Evolutionary conservation across 2,797 vertebrate genomes (phyloP).

Genomic region (Macropus fuliginosus): DNA sequence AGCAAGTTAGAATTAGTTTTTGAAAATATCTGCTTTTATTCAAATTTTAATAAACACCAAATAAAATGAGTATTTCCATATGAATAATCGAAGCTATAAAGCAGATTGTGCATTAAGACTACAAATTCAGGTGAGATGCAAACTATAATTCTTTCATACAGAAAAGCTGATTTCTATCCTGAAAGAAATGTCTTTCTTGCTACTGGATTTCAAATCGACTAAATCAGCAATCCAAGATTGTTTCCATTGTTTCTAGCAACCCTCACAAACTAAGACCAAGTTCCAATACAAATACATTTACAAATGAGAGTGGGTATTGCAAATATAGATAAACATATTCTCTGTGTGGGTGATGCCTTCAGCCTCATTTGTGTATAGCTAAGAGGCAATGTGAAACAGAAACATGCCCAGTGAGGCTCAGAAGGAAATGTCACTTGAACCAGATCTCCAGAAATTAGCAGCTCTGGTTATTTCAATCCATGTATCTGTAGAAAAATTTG

Average conservation of each 20-base stretch:
- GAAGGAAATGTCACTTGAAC: constrained; percentile 68
- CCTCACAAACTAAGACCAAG: neutral
- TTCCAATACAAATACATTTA: constrained; percentile 42
- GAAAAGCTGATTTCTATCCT: constrained; percentile 8
- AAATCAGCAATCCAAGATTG: neutral
- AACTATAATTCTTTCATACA: constrained; percentile 11
- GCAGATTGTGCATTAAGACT: neutral
- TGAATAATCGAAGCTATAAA: neutral
- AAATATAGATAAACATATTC: neutral
- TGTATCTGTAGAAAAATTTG: constrained; percentile 67
- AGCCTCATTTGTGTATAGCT: constrained; percentile 26
- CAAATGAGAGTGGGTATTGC: constrained; percentile 25
- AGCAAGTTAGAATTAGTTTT: neutral
- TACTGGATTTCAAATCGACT: constrained; percentile 25
- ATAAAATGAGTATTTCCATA: neutral
- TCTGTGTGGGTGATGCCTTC: constrained; percentile 20
- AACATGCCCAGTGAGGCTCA: constrained; percentile 43
- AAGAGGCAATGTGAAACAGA: constrained; percentile 65
- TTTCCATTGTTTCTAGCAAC: fast-evolving
- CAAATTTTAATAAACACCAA: neutral
- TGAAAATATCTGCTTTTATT: too few species aligned
- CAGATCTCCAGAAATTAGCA: constrained; percentile 63
- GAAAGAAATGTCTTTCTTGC: constrained; percentile 37
- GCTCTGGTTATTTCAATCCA: constrained; percentile 53
- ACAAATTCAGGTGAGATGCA: neutral